Evolutionary conservation across 2,888 invertebrate species (phyloP).

Genomic region (Eilema caniola): DNA sequence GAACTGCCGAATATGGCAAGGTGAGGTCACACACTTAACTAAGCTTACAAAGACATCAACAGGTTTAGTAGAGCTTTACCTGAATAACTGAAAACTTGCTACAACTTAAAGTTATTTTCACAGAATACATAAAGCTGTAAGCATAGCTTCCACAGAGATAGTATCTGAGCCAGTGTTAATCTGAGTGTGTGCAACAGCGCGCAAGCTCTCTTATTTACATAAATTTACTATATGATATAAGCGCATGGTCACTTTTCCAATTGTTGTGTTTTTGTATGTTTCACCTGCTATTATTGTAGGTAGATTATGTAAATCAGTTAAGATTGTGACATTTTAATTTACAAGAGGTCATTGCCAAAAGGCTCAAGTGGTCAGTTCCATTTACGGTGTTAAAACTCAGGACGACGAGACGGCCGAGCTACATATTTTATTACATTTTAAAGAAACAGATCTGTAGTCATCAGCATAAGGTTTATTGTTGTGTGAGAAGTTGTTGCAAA

Average conservation of each 20-base stretch:
- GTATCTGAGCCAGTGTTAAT: neutral
- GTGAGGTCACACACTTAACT: conserved; percentile 62
- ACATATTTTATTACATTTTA: conserved; percentile 59
- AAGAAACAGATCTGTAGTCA: conserved; percentile 68
- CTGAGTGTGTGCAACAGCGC: conserved; percentile 10
- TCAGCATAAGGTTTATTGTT: conserved; percentile 72
- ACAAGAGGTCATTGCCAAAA: conserved; percentile 84
- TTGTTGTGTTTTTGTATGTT: neutral
- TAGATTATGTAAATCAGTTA: conserved; percentile 33
- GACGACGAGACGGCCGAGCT: conserved; percentile 66
- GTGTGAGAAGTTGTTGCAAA: conserved; percentile 58
- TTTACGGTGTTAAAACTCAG: conserved; percentile 79
- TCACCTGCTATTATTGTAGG: neutral
- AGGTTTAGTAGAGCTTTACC: conserved; percentile 5
- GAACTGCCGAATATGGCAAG: conserved; percentile 84
- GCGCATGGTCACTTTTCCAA: neutral
- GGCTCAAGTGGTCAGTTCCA: conserved; percentile 78
- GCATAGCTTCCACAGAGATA: too few relatives aligned
- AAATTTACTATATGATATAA: conserved; percentile 13
- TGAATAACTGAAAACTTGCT: neutral
- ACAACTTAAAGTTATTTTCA: neutral
- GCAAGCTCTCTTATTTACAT: conserved; percentile 42
- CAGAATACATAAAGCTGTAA: neutral
- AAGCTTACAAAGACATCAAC: neutral
- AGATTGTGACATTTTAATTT: conserved; percentile 66